These are phyloP conservation scores for Eulithis testata DNA, from an alignment of 2,888 invertebrate species.

Conservation along the genomic window DNA sequence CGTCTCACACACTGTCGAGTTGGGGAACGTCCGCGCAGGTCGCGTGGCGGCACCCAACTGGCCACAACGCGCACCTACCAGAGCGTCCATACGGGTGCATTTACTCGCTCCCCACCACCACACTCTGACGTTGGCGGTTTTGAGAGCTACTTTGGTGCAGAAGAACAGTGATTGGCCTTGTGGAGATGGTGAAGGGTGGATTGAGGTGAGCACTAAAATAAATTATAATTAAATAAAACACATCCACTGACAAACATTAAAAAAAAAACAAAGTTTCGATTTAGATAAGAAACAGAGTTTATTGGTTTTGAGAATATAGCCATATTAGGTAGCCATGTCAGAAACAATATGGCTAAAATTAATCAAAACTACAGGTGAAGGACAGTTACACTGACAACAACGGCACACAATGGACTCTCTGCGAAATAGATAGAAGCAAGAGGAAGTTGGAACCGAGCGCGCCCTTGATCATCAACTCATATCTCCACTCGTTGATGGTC, in stretches of 20 bases:
- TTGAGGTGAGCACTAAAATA: slow-evolving; percentile 69
- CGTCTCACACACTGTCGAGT: slow-evolving; percentile 62
- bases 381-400: slow-evolving; percentile 90
- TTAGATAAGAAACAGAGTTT: too few species aligned
- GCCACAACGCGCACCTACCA: slow-evolving; percentile 63
- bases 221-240: neutral
- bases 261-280: too few species aligned
- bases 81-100: slow-evolving; percentile 56
- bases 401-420: slow-evolving; percentile 88
- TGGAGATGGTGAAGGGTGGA: slow-evolving; percentile 75
- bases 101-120: slow-evolving; percentile 69
- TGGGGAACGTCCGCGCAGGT: slow-evolving; percentile 53
- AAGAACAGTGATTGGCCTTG: slow-evolving; percentile 58
- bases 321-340: too few species aligned
- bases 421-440: slow-evolving; percentile 69
- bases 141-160: slow-evolving; percentile 53
- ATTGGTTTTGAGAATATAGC: too few species aligned
- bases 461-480: slow-evolving; percentile 86
- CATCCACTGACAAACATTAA: neutral
- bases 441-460: slow-evolving; percentile 59
- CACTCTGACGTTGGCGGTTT: slow-evolving; percentile 64
- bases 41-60: slow-evolving; percentile 68
- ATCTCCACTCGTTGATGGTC: slow-evolving; percentile 87
- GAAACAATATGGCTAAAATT: neutral
- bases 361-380: slow-evolving; percentile 68